Evolutionary conservation across 1,140 invertebrate species (phyloP), one percentile per base, ranked within the genome.

Genomic region (Musca domestica): DNA sequence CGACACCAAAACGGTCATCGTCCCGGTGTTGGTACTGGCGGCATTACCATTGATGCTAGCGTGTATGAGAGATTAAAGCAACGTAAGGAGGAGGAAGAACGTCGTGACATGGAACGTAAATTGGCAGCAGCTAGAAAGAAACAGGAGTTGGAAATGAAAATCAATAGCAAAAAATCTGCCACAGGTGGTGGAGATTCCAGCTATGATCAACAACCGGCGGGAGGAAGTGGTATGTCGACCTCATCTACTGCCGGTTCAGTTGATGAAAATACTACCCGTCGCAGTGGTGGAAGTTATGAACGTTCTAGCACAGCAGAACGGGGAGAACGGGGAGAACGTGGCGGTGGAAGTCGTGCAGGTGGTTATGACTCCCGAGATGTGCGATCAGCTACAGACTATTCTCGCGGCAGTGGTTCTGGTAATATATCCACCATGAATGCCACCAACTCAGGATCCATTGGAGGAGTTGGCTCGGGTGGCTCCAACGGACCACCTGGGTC

Each of bases 1-100:
- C 71, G 82, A 66, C 80, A 81, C 41, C 79, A 81, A 56, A 81
- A 81, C 46, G 79, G 79, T 2, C 80, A 81, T 72, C 76, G 80
- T 2, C 71, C 73, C 48, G 76, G 74, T 30, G 71, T 71, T 6
- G 74, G 76, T 49, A 19, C 71, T 20, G 76, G 76, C 0, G 74
- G 75, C 15, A 75, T 81, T 23, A 74, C 78, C 0, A 61, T 81
- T 46, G 79, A 81, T 70, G 76, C 79, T 10, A 77, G 74, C 9
- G 79, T 81, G 14, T 81, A 90, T 19, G 89, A 90, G 74, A 84
- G 89, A 56, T 89, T 90, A 1, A 86, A 89, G 66, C 86, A 87
- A 71, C 84, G 89, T 23, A 87, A 89, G 69, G 89, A 91, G 70
- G 88, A 91, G 72, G 90, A 91, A 73, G 90, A 92, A 69, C 90